Conservation (phyloP, 2,888 invertebrate genomes). For the Trichopoda pennipes region DNA sequence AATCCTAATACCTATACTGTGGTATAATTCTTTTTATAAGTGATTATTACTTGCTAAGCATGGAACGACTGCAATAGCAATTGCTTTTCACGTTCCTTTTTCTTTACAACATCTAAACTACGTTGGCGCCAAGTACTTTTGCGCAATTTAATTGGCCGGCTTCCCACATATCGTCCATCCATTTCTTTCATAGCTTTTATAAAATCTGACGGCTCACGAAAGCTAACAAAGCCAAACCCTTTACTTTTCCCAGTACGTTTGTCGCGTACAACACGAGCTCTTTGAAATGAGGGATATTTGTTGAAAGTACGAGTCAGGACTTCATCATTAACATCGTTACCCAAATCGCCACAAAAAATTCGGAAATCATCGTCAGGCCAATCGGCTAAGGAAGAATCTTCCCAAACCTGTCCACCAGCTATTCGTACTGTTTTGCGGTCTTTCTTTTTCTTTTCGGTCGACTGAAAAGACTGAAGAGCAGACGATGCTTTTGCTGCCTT, state of each 20-base stretch:
- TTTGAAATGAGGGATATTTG: constrained; percentile 95
- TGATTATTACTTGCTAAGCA: constrained; percentile 62
- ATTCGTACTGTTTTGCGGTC: constrained; percentile 87
- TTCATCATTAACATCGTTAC: constrained; percentile 99
- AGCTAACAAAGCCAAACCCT: constrained; percentile 99
- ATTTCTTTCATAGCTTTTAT: constrained; percentile 99
- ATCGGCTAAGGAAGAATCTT: constrained; percentile 94
- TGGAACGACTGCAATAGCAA: constrained; percentile 85
- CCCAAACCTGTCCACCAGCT: constrained; percentile 98
- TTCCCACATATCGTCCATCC: constrained; percentile 99
- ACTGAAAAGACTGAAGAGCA: constrained; percentile 83
- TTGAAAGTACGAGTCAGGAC: constrained; percentile 97
- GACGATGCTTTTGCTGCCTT: constrained; percentile 84
- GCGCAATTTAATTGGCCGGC: constrained; percentile 97
- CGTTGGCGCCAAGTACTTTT: constrained; percentile 98
- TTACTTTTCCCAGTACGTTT: constrained; percentile 98
- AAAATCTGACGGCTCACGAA: constrained; percentile 98
- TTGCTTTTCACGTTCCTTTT: constrained; percentile 97
- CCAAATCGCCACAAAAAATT: constrained; percentile 99
- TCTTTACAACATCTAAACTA: constrained; percentile 94
- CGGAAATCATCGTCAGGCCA: constrained; percentile 99
- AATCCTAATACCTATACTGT: background rate
- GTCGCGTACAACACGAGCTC: constrained; percentile 97
- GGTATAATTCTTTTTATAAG: background rate
- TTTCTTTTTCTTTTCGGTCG: constrained; percentile 82